Percentiles rank a stretch among this genome's conserved stretches.
Conservation (phyloP, 2,888 invertebrate genomes). For the Harpalus rufipes region DNA sequence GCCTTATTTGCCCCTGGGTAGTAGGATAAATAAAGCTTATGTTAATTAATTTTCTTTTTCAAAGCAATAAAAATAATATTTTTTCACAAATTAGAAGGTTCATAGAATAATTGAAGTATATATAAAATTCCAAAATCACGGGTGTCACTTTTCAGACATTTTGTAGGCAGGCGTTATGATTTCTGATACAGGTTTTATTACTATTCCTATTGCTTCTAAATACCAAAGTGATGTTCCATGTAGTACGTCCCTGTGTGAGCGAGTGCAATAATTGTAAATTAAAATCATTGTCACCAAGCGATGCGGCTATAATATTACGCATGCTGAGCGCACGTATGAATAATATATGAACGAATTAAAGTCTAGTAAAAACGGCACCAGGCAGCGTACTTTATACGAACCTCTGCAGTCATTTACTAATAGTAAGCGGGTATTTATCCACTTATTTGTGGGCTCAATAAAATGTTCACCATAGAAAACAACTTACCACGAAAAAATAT, state of each 20-base stretch:
- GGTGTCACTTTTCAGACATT: too few relatives aligned
- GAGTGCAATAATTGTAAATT: conserved; percentile 58
- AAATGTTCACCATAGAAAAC: conserved; percentile 54
- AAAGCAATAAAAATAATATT: too few relatives aligned
- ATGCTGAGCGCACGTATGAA: conserved; percentile 48
- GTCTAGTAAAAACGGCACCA: conserved; percentile 44
- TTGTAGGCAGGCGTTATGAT: neutral
- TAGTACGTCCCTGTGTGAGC: neutral
- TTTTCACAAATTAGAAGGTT: too few relatives aligned
- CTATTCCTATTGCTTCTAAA: neutral
- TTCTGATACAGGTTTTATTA: neutral
- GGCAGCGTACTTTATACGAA: conserved; percentile 53
- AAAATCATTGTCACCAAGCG: conserved; percentile 57
- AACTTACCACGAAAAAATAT: conserved; percentile 48
- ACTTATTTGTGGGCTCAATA: conserved; percentile 59
- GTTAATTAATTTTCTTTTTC: too few relatives aligned
- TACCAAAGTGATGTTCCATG: neutral
- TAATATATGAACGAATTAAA: conserved; percentile 62
- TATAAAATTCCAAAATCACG: too few relatives aligned
- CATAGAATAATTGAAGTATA: too few relatives aligned
- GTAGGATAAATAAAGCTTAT: too few relatives aligned
- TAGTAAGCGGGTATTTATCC: conserved; percentile 55
- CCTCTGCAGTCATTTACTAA: conserved; percentile 60
- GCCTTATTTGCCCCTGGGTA: too few relatives aligned
- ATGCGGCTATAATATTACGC: conserved; percentile 40